Conservation (phyloP, 2,888 invertebrate genomes). For the Oxycera nigricornis region DNA sequence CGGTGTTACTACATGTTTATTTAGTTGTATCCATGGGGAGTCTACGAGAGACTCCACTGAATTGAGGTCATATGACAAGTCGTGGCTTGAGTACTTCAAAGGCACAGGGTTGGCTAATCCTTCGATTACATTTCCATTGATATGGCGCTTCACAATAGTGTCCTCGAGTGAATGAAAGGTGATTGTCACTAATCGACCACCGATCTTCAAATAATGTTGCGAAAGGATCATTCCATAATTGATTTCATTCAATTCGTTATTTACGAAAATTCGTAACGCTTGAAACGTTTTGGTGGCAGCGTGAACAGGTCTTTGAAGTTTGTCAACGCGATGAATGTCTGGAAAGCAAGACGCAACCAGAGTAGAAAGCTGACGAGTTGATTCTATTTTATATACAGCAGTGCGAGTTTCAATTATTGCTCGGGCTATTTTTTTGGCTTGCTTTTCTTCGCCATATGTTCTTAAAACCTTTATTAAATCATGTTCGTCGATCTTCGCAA, state of each 20-base stretch:
- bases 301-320: constrained; percentile 77
- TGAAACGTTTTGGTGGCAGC: constrained; percentile 92
- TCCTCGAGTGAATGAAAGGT: constrained; percentile 95
- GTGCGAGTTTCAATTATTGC: constrained; percentile 85
- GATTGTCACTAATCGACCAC: constrained; percentile 81
- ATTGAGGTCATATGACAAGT: constrained; percentile 66
- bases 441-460: constrained; percentile 90
- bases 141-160: constrained; percentile 88
- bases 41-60: constrained; percentile 69
- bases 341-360: constrained; percentile 71
- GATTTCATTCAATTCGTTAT: constrained; percentile 94
- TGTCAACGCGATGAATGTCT: constrained; percentile 70
- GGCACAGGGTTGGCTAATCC: constrained; percentile 75
- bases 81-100: constrained; percentile 73
- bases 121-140: constrained; percentile 78
- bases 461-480: constrained; percentile 86
- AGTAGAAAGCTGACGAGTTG: constrained; percentile 82
- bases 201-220: constrained; percentile 75
- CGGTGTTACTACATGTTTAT: constrained; percentile 82
- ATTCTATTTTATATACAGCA: constrained; percentile 75
- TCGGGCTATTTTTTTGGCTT: constrained; percentile 84
- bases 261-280: constrained; percentile 93
- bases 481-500: constrained; percentile 78
- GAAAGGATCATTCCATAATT: constrained; percentile 86
- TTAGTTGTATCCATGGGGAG: constrained; percentile 78